These are phyloP conservation scores for Brachystomella parvula DNA, from an alignment of 1,140 invertebrate genomes.

Conservation along the genomic window DNA sequence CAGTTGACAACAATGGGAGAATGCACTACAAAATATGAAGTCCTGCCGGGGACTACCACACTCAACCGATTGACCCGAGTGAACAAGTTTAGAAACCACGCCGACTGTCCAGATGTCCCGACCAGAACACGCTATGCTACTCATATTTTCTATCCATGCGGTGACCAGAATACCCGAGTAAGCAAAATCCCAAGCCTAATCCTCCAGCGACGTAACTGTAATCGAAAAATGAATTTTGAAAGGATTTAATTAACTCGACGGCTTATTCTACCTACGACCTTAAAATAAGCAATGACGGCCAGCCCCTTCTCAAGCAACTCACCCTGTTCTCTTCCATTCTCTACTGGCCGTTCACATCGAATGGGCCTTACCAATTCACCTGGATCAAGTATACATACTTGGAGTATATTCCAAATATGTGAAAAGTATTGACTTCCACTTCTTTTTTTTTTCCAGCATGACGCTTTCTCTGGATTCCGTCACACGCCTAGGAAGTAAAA, in stretches of 20 bases:
- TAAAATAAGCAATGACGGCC: not conserved
- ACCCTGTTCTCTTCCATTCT: slow-evolving; percentile 30
- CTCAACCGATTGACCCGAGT: slow-evolving; percentile 13
- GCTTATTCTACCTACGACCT: slow-evolving; percentile 33
- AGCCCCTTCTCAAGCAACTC: slow-evolving; percentile 20
- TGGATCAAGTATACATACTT: slow-evolving; percentile 30
- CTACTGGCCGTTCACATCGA: slow-evolving; percentile 34
- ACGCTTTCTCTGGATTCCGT: slow-evolving; percentile 19
- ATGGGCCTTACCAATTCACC: slow-evolving; percentile 27
- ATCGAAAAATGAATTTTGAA: not conserved
- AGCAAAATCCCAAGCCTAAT: slow-evolving; percentile 7
- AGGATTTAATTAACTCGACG: slow-evolving; percentile 34
- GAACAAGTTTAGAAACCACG: slow-evolving; percentile 36
- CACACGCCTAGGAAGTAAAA: not conserved
- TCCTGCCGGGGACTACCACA: slow-evolving; percentile 26
- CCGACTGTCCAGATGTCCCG: slow-evolving; percentile 32
- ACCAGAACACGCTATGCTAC: slow-evolving; percentile 14
- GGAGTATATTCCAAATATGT: not conserved
- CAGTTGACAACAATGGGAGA: slow-evolving; percentile 36
- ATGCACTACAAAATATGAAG: slow-evolving; percentile 31
- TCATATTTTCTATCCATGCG: slow-evolving; percentile 22
- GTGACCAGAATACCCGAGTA: slow-evolving; percentile 27
- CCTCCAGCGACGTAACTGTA: not conserved
- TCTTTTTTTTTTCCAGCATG: slow-evolving; percentile 22
- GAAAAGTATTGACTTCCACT: not conserved